Evolutionary conservation across 2,797 vertebrate species (phyloP).

Genomic region (Zenarchopterus dispar): DNA sequence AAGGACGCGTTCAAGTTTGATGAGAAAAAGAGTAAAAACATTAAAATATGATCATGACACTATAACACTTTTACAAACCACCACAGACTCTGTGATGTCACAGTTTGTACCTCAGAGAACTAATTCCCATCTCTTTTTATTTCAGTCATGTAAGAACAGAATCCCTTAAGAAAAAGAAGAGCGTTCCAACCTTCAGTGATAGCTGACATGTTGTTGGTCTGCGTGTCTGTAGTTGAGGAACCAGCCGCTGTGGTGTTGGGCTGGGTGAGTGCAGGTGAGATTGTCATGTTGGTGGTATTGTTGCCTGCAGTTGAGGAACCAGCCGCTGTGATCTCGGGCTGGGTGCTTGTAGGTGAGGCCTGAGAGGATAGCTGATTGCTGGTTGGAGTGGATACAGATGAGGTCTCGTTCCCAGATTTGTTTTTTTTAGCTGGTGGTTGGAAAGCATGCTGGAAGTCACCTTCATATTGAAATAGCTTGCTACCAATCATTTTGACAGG

Average conservation of each 20-base stretch:
- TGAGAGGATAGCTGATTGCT: not conserved
- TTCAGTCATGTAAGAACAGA: not conserved
- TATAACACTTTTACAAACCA: not conserved
- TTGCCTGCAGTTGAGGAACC: conserved; percentile 37
- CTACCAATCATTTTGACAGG: conserved; percentile 7
- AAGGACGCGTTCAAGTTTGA: too few relatives aligned
- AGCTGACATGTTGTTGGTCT: not conserved
- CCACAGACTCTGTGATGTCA: not conserved
- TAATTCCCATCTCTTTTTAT: too few relatives aligned
- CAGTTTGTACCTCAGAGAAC: not conserved
- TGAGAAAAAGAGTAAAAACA: conserved; percentile 1
- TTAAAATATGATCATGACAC: conserved; percentile 3
- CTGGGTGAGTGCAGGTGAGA: conserved; percentile 28
- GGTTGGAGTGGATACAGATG: not conserved
- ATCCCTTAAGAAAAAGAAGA: not conserved
- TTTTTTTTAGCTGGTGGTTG: conserved; percentile 22
- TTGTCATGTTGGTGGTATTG: not conserved
- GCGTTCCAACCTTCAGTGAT: conserved; percentile 36
- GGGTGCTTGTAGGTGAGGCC: not conserved
- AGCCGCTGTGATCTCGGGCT: not conserved
- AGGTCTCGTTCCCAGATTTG: not conserved
- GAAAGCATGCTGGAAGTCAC: conserved; percentile 46
- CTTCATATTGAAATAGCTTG: conserved; percentile 10
- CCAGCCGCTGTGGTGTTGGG: not conserved
- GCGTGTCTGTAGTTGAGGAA: conserved; percentile 32